Evolutionary conservation across 2,797 vertebrate genomes (phyloP), one percentile per base, ranked within the genome.

Genomic region (Myotis myotis): DNA sequence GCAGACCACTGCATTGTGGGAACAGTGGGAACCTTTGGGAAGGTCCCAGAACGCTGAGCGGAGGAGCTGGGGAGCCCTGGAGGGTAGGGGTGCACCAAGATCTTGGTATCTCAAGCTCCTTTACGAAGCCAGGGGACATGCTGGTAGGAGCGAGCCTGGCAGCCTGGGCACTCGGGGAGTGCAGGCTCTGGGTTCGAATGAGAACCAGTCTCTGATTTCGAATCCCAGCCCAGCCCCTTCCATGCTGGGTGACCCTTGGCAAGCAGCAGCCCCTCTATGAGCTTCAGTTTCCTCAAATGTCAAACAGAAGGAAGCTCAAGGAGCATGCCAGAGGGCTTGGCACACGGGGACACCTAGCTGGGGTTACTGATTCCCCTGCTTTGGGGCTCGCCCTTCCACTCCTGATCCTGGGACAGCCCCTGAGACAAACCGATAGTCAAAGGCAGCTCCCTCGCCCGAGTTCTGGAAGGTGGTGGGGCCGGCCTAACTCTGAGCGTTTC

Each of bases 331-430:
- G 38, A 51, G 49, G 70, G 38, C 38, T 72, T 8, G 1, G 62
- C 84, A 19, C 28, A 2, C 6, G 1, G 36, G 19, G 22, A 5
- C 28, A 25, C 57, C 4, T 1, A 4, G 53, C 8, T 23, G 7
- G 3, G 4, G 1, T 16, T 4, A 28, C 38, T 5, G 2, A 5
- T 55, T 8, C 47, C 44, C 13, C 6, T 22, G 38, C 49, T 25
- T 51, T 41, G 30, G 55, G 91, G 44, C 57, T 87, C 87, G 41
- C 86, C 16, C 0, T 6, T 82, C 91, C 89, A 2, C 88, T 97
- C 96, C 91, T 12, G 82, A 83, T 97, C n/a, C 33, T 47, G 68
- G 72, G 74, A 72, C 72, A 28, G 55, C 3, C 23, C 41, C 15
- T 23, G 23, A 0, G 33, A 30, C 33, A 20, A 10, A 68, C 38